phyloP scores from a whole-genome alignment of 92 coral and sea anemone species.

The Plumapathes pennacea region DNA sequence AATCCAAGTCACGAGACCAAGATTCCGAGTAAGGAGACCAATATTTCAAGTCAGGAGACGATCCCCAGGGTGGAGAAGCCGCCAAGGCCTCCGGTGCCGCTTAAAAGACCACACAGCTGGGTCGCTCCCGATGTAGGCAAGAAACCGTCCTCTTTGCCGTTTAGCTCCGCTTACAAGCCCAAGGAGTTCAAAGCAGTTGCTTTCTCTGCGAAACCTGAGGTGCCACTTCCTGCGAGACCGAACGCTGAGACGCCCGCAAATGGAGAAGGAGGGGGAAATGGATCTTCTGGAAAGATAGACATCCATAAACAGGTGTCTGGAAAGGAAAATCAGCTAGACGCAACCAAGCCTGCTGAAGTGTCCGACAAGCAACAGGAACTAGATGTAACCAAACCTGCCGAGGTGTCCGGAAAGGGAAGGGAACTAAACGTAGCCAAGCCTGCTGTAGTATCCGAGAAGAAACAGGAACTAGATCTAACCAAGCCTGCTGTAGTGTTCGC shows the following conservation, averaged over 20 bases:
- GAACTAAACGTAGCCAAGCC: too few species aligned
- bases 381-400: constrained; percentile 8
- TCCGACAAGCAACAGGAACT: too few species aligned
- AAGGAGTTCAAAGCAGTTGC: constrained; percentile 16
- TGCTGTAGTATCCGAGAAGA: not conserved
- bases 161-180: constrained; percentile 44
- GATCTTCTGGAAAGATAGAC: too few species aligned
- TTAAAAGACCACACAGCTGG: constrained; percentile 60
- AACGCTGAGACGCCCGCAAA: not conserved
- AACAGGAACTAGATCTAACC: too few species aligned
- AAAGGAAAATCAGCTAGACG: too few species aligned
- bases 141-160: constrained; percentile 14
- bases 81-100: not conserved
- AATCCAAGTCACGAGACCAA: constrained; percentile 4
- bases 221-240: not conserved
- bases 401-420: too few species aligned
- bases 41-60: constrained; percentile 3
- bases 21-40: constrained; percentile 16
- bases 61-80: constrained; percentile 4
- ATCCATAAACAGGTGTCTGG: too few species aligned
- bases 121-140: constrained; percentile 33
- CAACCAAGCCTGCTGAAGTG: constrained; percentile 3
- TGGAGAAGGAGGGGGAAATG: too few species aligned
- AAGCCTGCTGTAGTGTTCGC: constrained; percentile 5
- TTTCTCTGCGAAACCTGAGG: constrained; percentile 5